Percentiles rank a stretch among this genome's conserved stretches.
Evolutionary conservation across 2,113 vertebrate genomes (phyloP).

Genomic region (Romanogobio albipinnatus): DNA sequence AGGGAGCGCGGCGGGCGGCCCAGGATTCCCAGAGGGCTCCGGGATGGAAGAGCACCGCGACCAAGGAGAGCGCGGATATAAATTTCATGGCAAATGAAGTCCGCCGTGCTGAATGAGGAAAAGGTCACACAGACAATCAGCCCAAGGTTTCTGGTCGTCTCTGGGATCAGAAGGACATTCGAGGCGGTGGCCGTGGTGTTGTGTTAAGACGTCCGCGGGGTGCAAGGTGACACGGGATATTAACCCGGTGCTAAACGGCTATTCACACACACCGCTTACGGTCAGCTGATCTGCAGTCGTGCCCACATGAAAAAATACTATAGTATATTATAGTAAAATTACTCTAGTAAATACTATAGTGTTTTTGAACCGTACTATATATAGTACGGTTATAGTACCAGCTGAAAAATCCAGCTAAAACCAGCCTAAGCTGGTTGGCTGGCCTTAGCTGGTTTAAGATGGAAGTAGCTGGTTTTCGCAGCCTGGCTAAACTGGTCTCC

Average conservation of each 20-base stretch:
- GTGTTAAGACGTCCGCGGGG: background rate
- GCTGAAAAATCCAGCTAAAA: too few species aligned
- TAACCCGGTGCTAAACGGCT: background rate
- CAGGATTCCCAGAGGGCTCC: slow-evolving; percentile 59
- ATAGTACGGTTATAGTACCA: too few species aligned
- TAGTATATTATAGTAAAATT: too few species aligned
- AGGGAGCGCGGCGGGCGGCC: slow-evolving; percentile 58
- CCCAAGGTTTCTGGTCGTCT: slow-evolving; percentile 26
- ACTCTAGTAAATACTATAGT: too few species aligned
- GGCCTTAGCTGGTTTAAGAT: too few species aligned
- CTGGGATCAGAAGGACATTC: background rate
- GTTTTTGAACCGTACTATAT: too few species aligned
- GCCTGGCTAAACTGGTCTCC: too few species aligned
- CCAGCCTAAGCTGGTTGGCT: too few species aligned
- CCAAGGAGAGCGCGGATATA: slow-evolving; percentile 60
- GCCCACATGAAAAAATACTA: too few species aligned
- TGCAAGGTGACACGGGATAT: slow-evolving; percentile 13
- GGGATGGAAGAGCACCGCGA: slow-evolving; percentile 48
- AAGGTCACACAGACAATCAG: slow-evolving; percentile 62
- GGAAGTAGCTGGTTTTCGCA: too few species aligned
- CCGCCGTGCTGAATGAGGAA: slow-evolving; percentile 62
- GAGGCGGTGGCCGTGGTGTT: background rate
- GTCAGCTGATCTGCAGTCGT: background rate
- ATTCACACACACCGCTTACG: background rate
- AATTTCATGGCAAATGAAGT: slow-evolving; percentile 68